These are phyloP conservation scores for Andrena camellia DNA, from an alignment of 2,888 invertebrate species.

Conservation along the genomic window DNA sequence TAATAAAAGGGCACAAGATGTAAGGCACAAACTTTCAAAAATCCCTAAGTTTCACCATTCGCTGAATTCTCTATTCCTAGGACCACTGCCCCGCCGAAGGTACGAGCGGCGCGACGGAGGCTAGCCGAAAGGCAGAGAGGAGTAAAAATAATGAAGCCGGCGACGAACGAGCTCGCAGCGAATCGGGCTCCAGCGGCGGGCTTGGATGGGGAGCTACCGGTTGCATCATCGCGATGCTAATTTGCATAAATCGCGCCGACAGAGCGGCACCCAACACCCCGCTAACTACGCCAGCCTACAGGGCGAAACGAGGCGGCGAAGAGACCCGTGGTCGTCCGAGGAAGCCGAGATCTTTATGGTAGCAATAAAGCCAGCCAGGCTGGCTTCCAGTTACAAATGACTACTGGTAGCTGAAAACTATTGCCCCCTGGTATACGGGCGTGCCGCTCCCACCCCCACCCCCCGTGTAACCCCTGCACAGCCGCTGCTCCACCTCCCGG, in stretches of 20 bases:
- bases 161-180: not conserved
- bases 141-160: not conserved
- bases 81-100: too few species aligned
- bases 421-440: conserved; percentile 63
- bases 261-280: conserved; percentile 45
- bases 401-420: conserved; percentile 78
- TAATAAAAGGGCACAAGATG: too few species aligned
- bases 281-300: conserved; percentile 60
- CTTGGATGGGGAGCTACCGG: conserved; percentile 2
- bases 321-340: conserved; percentile 55
- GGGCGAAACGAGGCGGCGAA: conserved; percentile 10
- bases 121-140: not conserved
- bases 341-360: conserved; percentile 79
- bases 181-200: not conserved
- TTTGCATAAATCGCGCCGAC: conserved; percentile 73
- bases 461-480: conserved; percentile 22
- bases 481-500: not conserved
- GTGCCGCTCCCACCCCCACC: conserved; percentile 28
- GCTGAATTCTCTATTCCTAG: too few species aligned
- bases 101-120: too few species aligned
- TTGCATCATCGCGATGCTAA: conserved; percentile 58
- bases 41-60: too few species aligned
- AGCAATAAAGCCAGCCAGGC: conserved; percentile 77
- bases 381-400: conserved; percentile 80
- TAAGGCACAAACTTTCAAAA: too few species aligned